Conservation (phyloP, 2,797 vertebrate genomes). For the Argya squamiceps region DNA sequence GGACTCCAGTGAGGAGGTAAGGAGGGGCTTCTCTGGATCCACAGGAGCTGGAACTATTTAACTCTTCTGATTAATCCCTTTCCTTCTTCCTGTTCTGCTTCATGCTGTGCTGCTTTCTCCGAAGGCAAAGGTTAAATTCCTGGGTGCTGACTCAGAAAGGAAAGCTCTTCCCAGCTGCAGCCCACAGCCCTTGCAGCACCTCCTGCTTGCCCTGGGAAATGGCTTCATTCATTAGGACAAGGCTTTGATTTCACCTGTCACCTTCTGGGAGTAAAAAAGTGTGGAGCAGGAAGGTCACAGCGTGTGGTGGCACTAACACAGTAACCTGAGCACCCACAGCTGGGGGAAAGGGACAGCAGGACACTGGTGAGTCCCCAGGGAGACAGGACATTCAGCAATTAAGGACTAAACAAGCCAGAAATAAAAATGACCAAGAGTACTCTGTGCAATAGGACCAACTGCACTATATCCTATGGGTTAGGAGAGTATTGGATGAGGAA, state of each 20-base stretch:
- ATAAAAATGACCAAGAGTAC: neutral
- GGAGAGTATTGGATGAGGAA: neutral
- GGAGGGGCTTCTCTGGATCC: neutral
- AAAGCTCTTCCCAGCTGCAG: neutral
- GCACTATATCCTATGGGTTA: fast-evolving
- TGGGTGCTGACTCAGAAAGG: neutral
- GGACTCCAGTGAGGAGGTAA: neutral
- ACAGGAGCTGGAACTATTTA: neutral
- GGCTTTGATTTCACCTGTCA: neutral
- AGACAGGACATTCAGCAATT: neutral
- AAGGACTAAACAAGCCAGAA: neutral
- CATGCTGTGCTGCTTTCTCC: neutral
- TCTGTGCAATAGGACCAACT: neutral
- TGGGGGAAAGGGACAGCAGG: neutral
- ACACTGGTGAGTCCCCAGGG: neutral
- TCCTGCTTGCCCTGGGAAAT: neutral
- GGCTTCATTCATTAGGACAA: neutral
- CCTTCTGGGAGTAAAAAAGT: neutral
- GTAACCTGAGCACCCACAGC: neutral
- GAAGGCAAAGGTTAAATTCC: neutral
- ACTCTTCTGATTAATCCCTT: neutral
- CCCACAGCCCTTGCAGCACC: neutral
- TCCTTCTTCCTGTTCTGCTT: neutral
- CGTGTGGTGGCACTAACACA: fast-evolving
- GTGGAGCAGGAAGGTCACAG: neutral